Conservation (phyloP, 2,113 vertebrate genomes). For the Phoxinus phoxinus region DNA sequence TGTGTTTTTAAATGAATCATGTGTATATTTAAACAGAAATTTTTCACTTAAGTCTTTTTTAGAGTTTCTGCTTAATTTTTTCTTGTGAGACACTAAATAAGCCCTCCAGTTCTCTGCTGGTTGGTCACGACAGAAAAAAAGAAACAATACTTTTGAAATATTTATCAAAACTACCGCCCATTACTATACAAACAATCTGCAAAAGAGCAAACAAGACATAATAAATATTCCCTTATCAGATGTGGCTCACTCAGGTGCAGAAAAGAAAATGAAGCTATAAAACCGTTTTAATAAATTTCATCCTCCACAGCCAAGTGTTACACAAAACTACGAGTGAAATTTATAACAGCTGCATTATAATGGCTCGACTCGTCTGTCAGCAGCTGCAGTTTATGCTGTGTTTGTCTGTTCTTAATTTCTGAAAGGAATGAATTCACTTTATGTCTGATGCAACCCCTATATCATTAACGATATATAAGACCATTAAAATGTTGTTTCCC, state of each 20-base stretch:
- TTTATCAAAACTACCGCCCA: neutral
- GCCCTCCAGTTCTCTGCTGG: neutral
- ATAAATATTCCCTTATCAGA: neutral
- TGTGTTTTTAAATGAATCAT: neutral
- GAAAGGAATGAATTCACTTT: neutral
- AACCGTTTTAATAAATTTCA: constrained; percentile 4
- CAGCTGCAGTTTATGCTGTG: neutral
- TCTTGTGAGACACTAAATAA: constrained; percentile 13
- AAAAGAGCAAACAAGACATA: neutral
- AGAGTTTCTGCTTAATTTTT: constrained; percentile 9
- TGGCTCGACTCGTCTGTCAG: neutral
- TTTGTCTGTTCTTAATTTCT: neutral
- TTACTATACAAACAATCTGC: neutral
- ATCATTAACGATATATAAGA: constrained; percentile 8
- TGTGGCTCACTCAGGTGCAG: constrained; percentile 1
- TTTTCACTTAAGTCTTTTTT: neutral
- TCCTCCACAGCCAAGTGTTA: constrained; percentile 6
- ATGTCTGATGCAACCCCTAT: neutral
- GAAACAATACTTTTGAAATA: neutral
- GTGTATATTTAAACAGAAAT: neutral
- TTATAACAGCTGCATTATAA: neutral
- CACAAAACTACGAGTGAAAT: neutral
- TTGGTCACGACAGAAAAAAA: neutral
- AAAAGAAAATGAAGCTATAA: constrained; percentile 28
- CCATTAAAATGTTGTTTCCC: neutral